These are phyloP conservation scores for Brachionus manjavacas DNA, from an alignment of 1,140 invertebrate genomes.

Conservation along the genomic window DNA sequence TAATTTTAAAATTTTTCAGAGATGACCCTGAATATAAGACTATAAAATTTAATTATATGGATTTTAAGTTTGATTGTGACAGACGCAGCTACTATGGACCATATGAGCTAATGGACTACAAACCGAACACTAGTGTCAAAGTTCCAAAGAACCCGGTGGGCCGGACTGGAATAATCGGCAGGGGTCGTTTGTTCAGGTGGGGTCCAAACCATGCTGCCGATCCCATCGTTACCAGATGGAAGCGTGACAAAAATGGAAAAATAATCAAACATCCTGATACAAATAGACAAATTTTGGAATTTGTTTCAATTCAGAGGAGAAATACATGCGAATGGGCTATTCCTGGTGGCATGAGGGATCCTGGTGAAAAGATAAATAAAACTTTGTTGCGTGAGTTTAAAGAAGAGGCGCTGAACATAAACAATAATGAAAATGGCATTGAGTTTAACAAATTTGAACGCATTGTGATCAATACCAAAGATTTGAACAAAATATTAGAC, in stretches of 20 bases:
- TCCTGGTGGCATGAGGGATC: constrained; percentile 83
- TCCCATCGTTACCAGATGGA: constrained; percentile 69
- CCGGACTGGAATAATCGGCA: constrained; percentile 65
- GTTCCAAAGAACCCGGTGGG: constrained; percentile 66
- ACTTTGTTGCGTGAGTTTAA: constrained; percentile 79
- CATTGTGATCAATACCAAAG: neutral
- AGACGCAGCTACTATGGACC: constrained; percentile 67
- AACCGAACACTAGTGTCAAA: neutral
- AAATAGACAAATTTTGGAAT: constrained; percentile 64
- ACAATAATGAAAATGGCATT: constrained; percentile 37
- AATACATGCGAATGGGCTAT: constrained; percentile 83
- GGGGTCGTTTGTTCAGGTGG: constrained; percentile 69
- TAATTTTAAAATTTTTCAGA: neutral
- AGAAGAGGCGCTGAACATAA: constrained; percentile 75
- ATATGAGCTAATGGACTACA: constrained; percentile 59
- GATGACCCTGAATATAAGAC: constrained; percentile 49
- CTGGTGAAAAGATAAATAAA: constrained; percentile 69
- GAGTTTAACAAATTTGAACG: constrained; percentile 35
- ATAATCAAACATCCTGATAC: constrained; percentile 65
- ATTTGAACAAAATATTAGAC: neutral
- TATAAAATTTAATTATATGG: constrained; percentile 68
- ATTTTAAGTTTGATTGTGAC: constrained; percentile 67
- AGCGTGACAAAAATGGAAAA: neutral
- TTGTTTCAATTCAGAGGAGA: constrained; percentile 75
- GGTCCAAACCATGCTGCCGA: constrained; percentile 81